Evolutionary conservation across 2,113 vertebrate genomes (phyloP).

Genomic region (Passer montanus): DNA sequence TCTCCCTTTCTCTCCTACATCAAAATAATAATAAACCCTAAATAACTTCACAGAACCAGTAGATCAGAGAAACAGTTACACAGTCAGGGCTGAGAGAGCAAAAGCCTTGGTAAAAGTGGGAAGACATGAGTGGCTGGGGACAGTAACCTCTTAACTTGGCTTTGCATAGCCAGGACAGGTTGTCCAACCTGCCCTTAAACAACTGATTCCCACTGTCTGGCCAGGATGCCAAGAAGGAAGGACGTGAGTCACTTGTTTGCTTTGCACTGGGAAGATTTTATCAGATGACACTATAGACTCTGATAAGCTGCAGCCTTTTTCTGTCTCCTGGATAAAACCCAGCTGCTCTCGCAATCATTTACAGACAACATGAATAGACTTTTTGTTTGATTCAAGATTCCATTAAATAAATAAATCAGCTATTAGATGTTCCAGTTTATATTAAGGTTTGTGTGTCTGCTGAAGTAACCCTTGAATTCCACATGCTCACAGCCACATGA

Average conservation of each 20-base stretch:
- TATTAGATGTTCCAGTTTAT: conserved; percentile 57
- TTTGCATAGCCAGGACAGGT: conserved; percentile 1
- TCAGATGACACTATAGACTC: conserved; percentile 65
- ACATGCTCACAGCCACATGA: neutral
- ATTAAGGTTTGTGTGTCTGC: conserved; percentile 18
- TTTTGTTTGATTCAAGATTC: conserved; percentile 59
- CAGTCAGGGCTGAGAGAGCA: neutral
- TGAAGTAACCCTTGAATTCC: conserved; percentile 22
- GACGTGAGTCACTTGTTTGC: conserved; percentile 60
- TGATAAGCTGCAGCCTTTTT: conserved; percentile 52
- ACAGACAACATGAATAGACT: conserved; percentile 66
- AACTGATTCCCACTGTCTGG: conserved; percentile 29
- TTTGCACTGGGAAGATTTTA: conserved; percentile 55
- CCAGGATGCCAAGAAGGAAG: conserved; percentile 37
- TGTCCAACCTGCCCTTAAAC: conserved; percentile 36
- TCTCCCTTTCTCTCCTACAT: neutral
- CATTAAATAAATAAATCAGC: conserved; percentile 67
- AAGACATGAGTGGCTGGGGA: neutral
- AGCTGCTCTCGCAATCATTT: conserved; percentile 63
- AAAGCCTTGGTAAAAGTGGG: neutral
- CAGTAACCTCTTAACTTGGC: neutral
- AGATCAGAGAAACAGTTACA: neutral
- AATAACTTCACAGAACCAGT: neutral
- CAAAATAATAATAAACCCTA: neutral
- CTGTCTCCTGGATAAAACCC: conserved; percentile 60